A percentile compares a stretch with the other conserved stretches of the same genome.
phyloP scores from a whole-genome alignment of 2,797 vertebrate species.

The Amblyraja radiata region DNA sequence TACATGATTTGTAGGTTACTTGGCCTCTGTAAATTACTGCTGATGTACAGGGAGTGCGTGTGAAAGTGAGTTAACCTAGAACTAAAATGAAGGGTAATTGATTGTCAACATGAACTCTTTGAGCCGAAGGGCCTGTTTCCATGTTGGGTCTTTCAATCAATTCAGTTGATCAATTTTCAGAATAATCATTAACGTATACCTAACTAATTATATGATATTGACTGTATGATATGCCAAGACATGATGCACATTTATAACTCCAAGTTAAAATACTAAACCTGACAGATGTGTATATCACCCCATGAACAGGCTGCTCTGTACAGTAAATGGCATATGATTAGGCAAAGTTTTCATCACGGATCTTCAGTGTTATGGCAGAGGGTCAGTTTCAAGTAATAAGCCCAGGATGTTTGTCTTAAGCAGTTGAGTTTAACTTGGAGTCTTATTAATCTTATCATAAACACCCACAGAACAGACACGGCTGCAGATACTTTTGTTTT shows the following conservation, averaged over 20 bases:
- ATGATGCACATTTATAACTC: conserved; percentile 7
- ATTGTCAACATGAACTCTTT: too few species aligned
- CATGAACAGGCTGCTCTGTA: conserved; percentile 28
- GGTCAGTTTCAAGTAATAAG: conserved; percentile 33
- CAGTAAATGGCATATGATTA: conserved; percentile 17
- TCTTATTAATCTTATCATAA: conserved; percentile 30
- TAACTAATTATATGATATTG: not conserved
- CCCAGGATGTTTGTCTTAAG: conserved; percentile 32
- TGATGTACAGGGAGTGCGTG: too few species aligned
- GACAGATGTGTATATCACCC: conserved; percentile 15
- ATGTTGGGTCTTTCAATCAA: too few species aligned
- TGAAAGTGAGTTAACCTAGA: too few species aligned
- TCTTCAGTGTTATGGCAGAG: conserved; percentile 21
- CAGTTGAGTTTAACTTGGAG: conserved; percentile 31
- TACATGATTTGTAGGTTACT: too few species aligned
- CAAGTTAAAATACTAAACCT: not conserved
- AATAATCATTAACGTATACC: not conserved
- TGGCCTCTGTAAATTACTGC: too few species aligned
- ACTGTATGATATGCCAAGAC: not conserved
- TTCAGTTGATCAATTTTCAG: not conserved
- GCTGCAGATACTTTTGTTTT: conserved; percentile 32
- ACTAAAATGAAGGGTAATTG: too few species aligned
- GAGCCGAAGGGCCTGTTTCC: too few species aligned
- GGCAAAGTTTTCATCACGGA: conserved; percentile 37
- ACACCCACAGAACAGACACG: conserved; percentile 23